Percentiles rank a stretch among this genome's conserved stretches.
Conservation (phyloP, 2,113 vertebrate genomes). For the Struthio camelus region DNA sequence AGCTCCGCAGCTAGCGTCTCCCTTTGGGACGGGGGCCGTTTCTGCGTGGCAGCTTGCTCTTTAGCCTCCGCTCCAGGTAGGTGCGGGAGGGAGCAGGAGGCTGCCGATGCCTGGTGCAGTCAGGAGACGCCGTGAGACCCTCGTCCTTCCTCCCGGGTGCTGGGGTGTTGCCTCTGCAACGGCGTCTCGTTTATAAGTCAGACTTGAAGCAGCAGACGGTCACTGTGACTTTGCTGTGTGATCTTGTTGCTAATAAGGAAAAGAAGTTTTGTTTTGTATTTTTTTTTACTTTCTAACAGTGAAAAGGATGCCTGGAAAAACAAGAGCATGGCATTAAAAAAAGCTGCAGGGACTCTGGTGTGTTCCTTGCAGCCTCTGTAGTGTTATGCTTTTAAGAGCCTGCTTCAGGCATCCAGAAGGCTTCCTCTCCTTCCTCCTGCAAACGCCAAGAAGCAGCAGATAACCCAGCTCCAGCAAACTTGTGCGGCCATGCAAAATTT, state of each 20-base stretch:
- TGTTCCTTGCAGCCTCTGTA: background rate
- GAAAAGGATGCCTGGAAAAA: background rate
- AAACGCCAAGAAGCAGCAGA: background rate
- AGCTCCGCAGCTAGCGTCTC: too few relatives aligned
- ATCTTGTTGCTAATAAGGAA: background rate
- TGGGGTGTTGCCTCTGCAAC: background rate
- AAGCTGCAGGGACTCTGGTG: background rate
- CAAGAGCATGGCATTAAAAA: background rate
- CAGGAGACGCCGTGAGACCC: rapidly evolving
- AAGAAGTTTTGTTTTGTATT: background rate
- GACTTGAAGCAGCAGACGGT: background rate
- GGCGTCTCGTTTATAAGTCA: too few relatives aligned
- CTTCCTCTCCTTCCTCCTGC: background rate
- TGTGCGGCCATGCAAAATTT: background rate
- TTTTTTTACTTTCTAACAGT: background rate
- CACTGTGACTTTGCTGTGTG: background rate
- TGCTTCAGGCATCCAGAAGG: rapidly evolving
- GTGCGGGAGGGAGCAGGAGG: too few relatives aligned
- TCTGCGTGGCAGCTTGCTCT: too few relatives aligned
- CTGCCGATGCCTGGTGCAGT: rapidly evolving
- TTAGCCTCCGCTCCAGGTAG: background rate
- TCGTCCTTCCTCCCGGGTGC: rapidly evolving
- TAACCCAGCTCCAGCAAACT: background rate
- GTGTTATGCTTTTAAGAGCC: background rate
- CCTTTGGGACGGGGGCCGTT: too few relatives aligned